These are phyloP conservation scores for Alsophila aescularia DNA, from an alignment of 2,888 invertebrate species.

Conservation along the genomic window DNA sequence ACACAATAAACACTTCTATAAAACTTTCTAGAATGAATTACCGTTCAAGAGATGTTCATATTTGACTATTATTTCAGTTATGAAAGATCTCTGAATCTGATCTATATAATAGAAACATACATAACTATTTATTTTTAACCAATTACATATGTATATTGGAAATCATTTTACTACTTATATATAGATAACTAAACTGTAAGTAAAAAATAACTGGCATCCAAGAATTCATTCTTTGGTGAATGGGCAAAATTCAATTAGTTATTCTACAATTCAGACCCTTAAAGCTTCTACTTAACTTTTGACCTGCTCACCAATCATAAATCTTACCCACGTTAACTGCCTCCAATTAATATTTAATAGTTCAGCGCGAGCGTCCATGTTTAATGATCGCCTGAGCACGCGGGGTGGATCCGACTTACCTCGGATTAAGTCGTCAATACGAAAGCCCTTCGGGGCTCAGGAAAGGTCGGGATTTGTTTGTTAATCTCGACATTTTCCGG, in stretches of 20 bases:
- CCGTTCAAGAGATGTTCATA: too few species aligned
- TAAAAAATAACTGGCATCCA: too few species aligned
- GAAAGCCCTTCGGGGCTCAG: conserved; percentile 5
- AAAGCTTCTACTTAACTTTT: background rate
- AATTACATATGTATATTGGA: too few species aligned
- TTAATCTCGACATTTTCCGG: background rate
- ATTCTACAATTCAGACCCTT: background rate
- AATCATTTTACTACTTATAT: too few species aligned
- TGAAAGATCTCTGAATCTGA: too few species aligned
- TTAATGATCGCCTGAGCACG: background rate
- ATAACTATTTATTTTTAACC: too few species aligned
- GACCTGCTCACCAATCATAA: background rate
- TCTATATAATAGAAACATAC: too few species aligned
- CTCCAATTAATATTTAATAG: background rate
- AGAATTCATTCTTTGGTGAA: background rate
- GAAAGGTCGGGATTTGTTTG: conserved; percentile 10
- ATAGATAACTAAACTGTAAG: too few species aligned
- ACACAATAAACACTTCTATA: too few species aligned
- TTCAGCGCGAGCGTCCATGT: background rate
- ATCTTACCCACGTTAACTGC: background rate
- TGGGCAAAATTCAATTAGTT: background rate
- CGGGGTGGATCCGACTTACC: conserved; percentile 3
- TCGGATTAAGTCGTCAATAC: conserved; percentile 22
- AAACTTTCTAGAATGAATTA: too few species aligned
- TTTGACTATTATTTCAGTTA: too few species aligned